phyloP scores from a whole-genome alignment of 2,113 vertebrate genomes.

The human region DNA sequence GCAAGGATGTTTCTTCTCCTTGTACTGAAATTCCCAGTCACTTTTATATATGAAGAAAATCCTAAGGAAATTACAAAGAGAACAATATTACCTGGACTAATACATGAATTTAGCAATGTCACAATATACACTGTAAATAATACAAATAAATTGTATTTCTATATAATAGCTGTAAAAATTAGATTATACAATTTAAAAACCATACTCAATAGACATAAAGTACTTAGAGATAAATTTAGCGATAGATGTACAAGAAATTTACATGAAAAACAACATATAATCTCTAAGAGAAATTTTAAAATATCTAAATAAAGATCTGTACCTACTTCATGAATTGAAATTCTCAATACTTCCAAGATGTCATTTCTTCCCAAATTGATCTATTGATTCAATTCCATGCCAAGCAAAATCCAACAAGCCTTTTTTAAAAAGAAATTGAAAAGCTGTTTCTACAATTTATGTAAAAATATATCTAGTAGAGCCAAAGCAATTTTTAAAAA shows the following conservation, averaged over 20 bases:
- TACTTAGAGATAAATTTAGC: neutral
- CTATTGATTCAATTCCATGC: neutral
- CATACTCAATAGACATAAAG: neutral
- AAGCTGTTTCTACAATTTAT: neutral
- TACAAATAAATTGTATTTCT: neutral
- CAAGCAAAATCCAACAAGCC: neutral
- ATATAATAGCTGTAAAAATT: neutral
- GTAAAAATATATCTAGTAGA: neutral
- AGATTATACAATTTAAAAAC: neutral
- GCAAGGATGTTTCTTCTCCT: neutral
- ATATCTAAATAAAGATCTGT: neutral
- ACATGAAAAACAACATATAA: neutral
- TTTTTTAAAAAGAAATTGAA: neutral
- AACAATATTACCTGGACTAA: neutral
- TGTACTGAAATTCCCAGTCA: neutral
- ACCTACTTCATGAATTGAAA: neutral
- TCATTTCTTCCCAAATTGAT: neutral
- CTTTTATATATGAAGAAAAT: neutral
- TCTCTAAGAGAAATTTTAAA: neutral
- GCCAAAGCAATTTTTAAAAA: neutral
- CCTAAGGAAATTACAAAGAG: neutral
- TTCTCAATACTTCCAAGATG: neutral
- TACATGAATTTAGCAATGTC: neutral
- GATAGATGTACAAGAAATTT: neutral
- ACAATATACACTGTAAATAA: neutral